Percentiles rank a stretch among this genome's conserved stretches.
These are phyloP conservation scores for Bos javanicus DNA, from an alignment of 2,113 vertebrate genomes.

Conservation along the genomic window DNA sequence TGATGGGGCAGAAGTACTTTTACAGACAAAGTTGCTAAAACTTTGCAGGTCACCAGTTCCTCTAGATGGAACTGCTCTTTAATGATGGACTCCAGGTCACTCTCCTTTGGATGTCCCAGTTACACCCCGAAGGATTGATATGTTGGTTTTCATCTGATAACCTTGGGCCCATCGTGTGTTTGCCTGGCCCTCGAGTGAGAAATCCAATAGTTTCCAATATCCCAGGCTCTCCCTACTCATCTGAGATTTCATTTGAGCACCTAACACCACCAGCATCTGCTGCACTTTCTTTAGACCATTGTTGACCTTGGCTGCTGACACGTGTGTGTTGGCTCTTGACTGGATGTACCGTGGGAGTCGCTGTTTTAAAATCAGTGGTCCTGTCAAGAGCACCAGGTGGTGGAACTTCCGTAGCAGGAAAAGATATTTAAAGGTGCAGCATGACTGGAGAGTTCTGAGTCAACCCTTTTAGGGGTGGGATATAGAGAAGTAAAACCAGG, in stretches of 20 bases:
- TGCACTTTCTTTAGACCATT: background rate
- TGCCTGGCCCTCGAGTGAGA: background rate
- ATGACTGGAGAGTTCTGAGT: background rate
- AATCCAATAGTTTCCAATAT: background rate
- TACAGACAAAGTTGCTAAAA: background rate
- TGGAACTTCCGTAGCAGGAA: background rate
- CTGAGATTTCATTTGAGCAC: background rate
- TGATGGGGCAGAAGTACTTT: background rate
- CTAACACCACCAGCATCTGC: background rate
- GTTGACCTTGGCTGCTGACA: background rate
- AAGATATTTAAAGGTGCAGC: background rate
- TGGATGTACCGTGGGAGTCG: background rate
- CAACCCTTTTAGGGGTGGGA: background rate
- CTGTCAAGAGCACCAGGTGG: background rate
- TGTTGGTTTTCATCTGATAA: background rate
- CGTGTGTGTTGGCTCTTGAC: background rate
- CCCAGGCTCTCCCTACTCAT: background rate
- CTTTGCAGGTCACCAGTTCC: background rate
- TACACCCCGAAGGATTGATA: background rate
- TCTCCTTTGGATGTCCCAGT: background rate
- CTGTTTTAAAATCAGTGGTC: background rate
- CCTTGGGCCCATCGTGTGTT: background rate
- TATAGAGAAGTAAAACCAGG: background rate
- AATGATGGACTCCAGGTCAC: background rate
- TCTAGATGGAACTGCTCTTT: background rate